A percentile compares a stretch with the other conserved stretches of the same genome.
Conservation (phyloP, 2,797 vertebrate genomes). For the Nothura maculosa region DNA sequence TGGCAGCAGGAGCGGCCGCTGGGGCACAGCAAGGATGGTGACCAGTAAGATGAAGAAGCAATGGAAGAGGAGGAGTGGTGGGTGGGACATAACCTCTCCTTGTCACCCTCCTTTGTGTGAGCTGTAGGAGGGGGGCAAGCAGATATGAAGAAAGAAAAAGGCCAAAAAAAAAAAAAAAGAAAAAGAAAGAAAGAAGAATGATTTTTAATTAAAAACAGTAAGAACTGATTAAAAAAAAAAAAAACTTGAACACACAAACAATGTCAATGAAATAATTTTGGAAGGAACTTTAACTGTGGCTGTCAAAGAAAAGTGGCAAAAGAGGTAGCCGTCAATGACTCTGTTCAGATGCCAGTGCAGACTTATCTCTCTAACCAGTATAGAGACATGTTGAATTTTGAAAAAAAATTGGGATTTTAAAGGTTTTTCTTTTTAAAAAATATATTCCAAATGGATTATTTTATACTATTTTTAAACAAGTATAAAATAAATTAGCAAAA, state of each 20-base stretch:
- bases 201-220: conserved; percentile 64
- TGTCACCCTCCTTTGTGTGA: conserved; percentile 75
- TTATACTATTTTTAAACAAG: not conserved
- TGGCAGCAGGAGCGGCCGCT: conserved; percentile 80
- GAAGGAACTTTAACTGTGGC: not conserved
- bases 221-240: conserved; percentile 14
- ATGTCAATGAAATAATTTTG: conserved; percentile 25
- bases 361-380: not conserved
- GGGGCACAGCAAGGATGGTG: conserved; percentile 78
- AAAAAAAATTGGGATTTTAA: not conserved
- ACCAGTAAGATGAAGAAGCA: conserved; percentile 79
- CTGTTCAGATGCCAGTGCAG: conserved; percentile 71
- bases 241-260: conserved; percentile 57
- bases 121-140: conserved; percentile 72
- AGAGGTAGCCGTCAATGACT: not conserved
- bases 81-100: conserved; percentile 72
- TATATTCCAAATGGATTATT: not conserved
- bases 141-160: conserved; percentile 67
- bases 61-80: conserved; percentile 68
- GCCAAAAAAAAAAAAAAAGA: conserved; percentile 70
- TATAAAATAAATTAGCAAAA: not conserved
- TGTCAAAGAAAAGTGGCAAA: not conserved
- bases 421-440: not conserved
- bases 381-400: not conserved
- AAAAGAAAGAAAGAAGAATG: conserved; percentile 74